Evolutionary conservation across 2,888 invertebrate species (phyloP), one percentile per base, ranked within the genome.

Genomic region (Synanthedon tipuliformis): DNA sequence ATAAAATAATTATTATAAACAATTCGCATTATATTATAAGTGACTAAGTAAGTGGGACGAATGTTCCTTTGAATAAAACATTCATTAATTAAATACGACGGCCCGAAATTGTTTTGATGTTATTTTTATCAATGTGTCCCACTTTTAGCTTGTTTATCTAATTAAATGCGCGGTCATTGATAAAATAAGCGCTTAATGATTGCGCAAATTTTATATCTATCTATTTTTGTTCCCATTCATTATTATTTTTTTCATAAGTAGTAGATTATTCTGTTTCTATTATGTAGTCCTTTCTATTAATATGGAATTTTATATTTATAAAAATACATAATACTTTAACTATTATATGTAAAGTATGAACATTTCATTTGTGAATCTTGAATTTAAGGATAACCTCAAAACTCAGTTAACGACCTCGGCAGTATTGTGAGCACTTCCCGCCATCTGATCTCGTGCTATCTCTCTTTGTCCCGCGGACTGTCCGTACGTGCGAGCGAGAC

Each of bases 361-460:
- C 5, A 23, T 34, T 34, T 34, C 34, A 34, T 34, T 34, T 34
- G 7, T 8, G 34, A 34, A 34, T 8, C 7, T 34, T 34, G 10
- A 34, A 34, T 23, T 23, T 23, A 34, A 34, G 7, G 10, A 34
- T 34, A 34, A 34, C 34, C 45, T 45, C 2, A 45, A 45, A 45
- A 23, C 5, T 15, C 7, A 45, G 45, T 23, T 23, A 23, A 23
- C 23, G 23, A 45, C 15, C 45, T 13, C 15, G 13, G 12, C 1
- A 7, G 45, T 45, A 45, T 45, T 45, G 45, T 45, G 7, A 5
- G 12, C 8, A 12, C 41, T 56, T 56, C 55, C 55, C 56, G 56
- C 56, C 56, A 55, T 48, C n/a, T 45, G 40, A 16, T 40, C 11
- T 53, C 51, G n/a, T 23, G 48, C 53, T 16, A 48, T 55, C 52